Evolutionary conservation across 2,888 invertebrate genomes (phyloP).

Genomic region (Dorcus hopei): DNA sequence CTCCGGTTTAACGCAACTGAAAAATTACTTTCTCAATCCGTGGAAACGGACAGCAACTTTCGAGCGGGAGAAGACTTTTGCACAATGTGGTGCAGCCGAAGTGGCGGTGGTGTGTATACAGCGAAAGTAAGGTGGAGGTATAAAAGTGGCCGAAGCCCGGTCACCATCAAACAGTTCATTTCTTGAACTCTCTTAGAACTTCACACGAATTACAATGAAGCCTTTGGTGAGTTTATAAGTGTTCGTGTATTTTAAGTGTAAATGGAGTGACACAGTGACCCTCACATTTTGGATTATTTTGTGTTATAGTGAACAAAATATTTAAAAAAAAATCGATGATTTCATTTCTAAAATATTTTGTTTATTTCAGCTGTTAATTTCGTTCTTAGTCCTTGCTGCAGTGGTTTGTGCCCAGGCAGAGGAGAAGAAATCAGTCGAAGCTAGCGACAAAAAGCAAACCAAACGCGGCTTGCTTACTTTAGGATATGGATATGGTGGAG

Average conservation of each 20-base stretch:
- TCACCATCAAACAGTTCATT: conserved; percentile 58
- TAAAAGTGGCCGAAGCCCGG: conserved; percentile 54
- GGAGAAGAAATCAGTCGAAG: conserved; percentile 57
- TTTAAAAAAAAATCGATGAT: neutral
- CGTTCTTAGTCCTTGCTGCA: conserved; percentile 70
- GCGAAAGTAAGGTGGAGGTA: conserved; percentile 56
- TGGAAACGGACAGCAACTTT: conserved; percentile 34
- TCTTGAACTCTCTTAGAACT: conserved; percentile 51
- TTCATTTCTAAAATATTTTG: conserved; percentile 10
- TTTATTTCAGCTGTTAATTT: conserved; percentile 50
- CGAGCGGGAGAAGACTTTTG: conserved; percentile 40
- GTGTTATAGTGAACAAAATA: conserved; percentile 2
- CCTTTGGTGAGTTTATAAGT: conserved; percentile 52
- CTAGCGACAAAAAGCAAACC: conserved; percentile 70
- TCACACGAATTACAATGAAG: conserved; percentile 49
- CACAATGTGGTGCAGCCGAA: conserved; percentile 36
- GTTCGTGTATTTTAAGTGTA: conserved; percentile 2
- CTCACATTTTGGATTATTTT: neutral
- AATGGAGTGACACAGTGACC: conserved; percentile 12
- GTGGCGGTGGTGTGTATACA: conserved; percentile 37
- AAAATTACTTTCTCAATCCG: conserved; percentile 44
- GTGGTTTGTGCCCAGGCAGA: conserved; percentile 66
- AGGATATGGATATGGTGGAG: conserved; percentile 78
- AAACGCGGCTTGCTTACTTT: conserved; percentile 77
- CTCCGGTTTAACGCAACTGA: conserved; percentile 27